Conservation (phyloP, 2,113 vertebrate genomes). For the Nettapus auritus region DNA sequence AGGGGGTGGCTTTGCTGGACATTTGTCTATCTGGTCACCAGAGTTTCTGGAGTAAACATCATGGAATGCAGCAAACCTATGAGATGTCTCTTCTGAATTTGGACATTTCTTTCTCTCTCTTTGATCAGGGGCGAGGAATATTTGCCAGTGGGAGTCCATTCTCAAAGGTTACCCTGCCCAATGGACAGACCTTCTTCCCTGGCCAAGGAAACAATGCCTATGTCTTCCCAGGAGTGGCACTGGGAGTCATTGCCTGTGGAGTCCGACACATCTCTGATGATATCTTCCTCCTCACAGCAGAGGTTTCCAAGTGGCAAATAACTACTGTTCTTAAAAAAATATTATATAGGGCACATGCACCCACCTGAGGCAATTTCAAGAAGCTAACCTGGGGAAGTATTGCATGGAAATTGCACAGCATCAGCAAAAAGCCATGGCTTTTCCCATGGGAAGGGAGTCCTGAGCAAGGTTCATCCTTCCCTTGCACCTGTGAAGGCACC, state of each 20-base stretch:
- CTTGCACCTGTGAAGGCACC: neutral
- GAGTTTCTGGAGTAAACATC: neutral
- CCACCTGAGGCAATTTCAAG: neutral
- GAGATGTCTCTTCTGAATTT: neutral
- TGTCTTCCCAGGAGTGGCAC: constrained; percentile 93
- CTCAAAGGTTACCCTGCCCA: constrained; percentile 86
- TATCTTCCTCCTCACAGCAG: constrained; percentile 93
- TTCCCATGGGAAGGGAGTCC: neutral
- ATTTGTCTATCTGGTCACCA: neutral
- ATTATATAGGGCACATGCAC: neutral
- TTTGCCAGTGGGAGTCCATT: constrained; percentile 98
- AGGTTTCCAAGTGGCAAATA: constrained; percentile 76
- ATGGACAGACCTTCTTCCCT: constrained; percentile 90
- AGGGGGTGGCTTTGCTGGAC: neutral
- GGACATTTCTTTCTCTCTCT: constrained; percentile 24
- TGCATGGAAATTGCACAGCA: neutral
- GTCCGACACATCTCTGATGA: constrained; percentile 94
- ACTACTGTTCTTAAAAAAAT: neutral
- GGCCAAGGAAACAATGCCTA: constrained; percentile 98
- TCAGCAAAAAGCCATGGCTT: neutral
- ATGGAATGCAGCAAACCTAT: neutral
- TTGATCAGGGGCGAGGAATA: constrained; percentile 88
- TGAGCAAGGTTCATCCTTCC: neutral
- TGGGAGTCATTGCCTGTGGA: constrained; percentile 90
- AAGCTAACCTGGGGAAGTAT: neutral